Base-by-base conservation (phyloP, 2,888 invertebrate species). In the Troglohyphantes excavatus region DNA sequence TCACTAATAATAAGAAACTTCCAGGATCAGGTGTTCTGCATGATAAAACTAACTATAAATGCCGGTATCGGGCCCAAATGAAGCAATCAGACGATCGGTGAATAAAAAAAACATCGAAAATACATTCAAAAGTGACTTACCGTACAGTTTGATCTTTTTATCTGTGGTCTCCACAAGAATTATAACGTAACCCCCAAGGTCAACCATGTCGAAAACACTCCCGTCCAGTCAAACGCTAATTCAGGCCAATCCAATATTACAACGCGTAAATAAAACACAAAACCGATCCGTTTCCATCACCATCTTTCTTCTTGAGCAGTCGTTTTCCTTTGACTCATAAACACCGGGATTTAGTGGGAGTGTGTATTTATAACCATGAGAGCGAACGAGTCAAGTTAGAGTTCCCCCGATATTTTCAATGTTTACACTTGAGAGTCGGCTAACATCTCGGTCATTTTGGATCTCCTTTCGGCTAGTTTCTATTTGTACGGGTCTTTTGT, bases 121-220 rank as follows among this genome's bases (percentile, higher is more conserved):
- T n/a, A 53, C 17, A 13, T n/a, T n/a, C 53, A n/a, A 53, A 73
- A 27, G 39, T 26, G 23, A 92, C 93, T 92, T 94, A 97, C 97
- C 98, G 93, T 98, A 98, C 92, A 98, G 95, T 95, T 98, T 98
- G 93, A 97, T 97, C 95, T 97, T 97, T 94, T 97, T 97, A 94
- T 98, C 98, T 94, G 97, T 96, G 93, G 97, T 97, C 94, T 98
- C 97, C 92, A 97, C 97, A 93, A 98, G 95, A 93, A 98, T 97
- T 94, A 98, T 98, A 93, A 98, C 97, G 94, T 98, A 98, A 93
- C 98, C 98, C 93, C 97, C 97, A 93, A 98, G 95, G 95, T 98
- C 98, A 93, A 98, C 97, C 94, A 96, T 96, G 78, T 53, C 79
- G 82, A 84, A 83, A 82, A 67, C 68, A 75, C 61, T 65, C 65